Evolutionary conservation across 2,888 invertebrate genomes (phyloP), one percentile per base, ranked within the genome.

Genomic region (Amiota communis): DNA sequence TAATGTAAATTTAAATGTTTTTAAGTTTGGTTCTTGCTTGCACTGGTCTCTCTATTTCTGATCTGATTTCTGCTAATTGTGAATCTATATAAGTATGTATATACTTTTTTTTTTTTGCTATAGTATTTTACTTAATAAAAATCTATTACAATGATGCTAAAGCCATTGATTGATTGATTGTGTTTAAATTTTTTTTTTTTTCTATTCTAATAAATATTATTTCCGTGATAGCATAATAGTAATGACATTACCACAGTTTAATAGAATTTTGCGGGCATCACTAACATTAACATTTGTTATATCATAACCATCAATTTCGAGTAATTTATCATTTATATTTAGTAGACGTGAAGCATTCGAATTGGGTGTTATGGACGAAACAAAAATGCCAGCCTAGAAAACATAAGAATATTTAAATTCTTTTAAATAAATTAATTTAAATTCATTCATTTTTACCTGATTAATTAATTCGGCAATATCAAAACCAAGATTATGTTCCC

Each of bases 171-270:
- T 36, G 36, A 36, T 36, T 36, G 36, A 36, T 36, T 36, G 36
- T 36, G 36, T 36, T 36, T 36, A 6, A n/a, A 2, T 23, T 23
- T 23, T 23, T 23, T 23, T 23, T 23, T 23, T 23, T 23, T 36
- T 36, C 6, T 36, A 36, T 36, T 36, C 36, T 36, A 36, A 2
- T 36, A 36, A 36, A 36, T 74, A 65, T 74, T 76, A 59, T 78
- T 87, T 88, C 12, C 89, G 80, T 51, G 89, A 89, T 76, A 89
- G 78, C 89, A 89, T 89, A 69, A 89, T 88, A 78, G 85, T 88
- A 73, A 89, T 78, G 57, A 86, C 78, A 57, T 85, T 84, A 73
- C 88, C 88, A 57, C 87, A 80, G 74, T 85, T 85, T 47, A 78
- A 78, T 72, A 89, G 79, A 64, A 89, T 81, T 73, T 87, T 80